Evolutionary conservation across 2,888 invertebrate species (phyloP).

Genomic region (Athrips mouffetella): DNA sequence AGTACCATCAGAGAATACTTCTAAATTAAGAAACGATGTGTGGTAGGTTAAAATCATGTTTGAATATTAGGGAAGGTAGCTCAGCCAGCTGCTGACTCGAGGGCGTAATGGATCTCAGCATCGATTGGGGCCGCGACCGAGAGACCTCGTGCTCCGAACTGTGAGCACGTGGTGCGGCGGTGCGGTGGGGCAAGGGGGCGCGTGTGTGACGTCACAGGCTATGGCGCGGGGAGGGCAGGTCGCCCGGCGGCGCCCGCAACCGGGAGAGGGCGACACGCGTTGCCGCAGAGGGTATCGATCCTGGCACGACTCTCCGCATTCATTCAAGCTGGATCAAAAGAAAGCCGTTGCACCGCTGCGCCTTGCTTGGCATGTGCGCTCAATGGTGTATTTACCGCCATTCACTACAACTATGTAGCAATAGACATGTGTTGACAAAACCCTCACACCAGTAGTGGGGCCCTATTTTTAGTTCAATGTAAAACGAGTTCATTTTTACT

Average conservation of each 20-base stretch:
- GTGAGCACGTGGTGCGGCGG: conserved; percentile 29
- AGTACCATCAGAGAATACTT: no score
- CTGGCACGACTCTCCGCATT: conserved; percentile 29
- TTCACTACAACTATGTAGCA: conserved; percentile 23
- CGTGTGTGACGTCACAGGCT: conserved; percentile 49
- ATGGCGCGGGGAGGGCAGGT: conserved; percentile 20
- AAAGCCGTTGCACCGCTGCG: conserved; percentile 30
- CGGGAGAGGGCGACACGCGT: conserved; percentile 25
- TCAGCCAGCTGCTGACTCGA: conserved; percentile 17
- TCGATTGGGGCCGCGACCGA: conserved; percentile 38
- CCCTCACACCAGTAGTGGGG: no score
- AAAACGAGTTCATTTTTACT: no score
- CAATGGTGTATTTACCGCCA: conserved; percentile 30
- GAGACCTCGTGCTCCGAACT: conserved; percentile 31
- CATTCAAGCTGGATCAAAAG: conserved; percentile 42
- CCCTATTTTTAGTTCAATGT: no score
- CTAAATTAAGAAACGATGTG: no score
- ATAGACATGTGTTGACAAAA: no score
- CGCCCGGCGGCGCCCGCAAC: conserved; percentile 18
- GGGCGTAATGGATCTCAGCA: conserved; percentile 30
- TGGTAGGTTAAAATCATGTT: no score
- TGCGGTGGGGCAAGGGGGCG: conserved; percentile 23
- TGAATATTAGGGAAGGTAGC: neutral
- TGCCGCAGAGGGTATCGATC: conserved; percentile 46
- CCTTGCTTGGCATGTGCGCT: conserved; percentile 23